Evolutionary conservation across 1,140 invertebrate species (phyloP).

Genomic region (Heliconius himera): DNA sequence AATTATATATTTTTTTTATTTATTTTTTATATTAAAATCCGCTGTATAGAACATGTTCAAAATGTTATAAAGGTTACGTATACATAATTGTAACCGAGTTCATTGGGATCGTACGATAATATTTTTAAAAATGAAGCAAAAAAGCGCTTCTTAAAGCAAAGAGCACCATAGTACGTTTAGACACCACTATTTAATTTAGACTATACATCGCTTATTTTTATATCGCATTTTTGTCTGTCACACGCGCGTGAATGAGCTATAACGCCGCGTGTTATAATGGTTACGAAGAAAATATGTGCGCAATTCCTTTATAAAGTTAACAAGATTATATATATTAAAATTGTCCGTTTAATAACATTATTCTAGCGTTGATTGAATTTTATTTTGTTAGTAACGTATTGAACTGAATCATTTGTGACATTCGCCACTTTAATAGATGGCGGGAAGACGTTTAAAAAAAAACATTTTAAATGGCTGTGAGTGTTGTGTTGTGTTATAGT

Average conservation of each 20-base stretch:
- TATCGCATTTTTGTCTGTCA: constrained; percentile 43
- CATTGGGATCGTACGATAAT: constrained; percentile 54
- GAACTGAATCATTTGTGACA: constrained; percentile 42
- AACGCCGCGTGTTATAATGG: constrained; percentile 44
- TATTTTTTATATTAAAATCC: background rate
- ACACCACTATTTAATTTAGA: constrained; percentile 36
- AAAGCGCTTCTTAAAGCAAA: constrained; percentile 41
- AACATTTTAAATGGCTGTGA: constrained; percentile 50
- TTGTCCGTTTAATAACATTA: constrained; percentile 41
- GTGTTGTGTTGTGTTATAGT: constrained; percentile 58
- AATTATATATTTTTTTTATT: background rate
- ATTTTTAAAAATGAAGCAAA: constrained; percentile 24
- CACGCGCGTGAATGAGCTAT: constrained; percentile 54
- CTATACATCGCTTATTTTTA: constrained; percentile 38
- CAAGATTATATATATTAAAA: constrained; percentile 40
- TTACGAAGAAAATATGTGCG: constrained; percentile 46
- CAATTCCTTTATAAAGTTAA: constrained; percentile 38
- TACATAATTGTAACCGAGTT: constrained; percentile 30
- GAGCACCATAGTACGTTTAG: constrained; percentile 30
- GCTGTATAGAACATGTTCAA: constrained; percentile 15
- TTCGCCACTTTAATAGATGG: constrained; percentile 53
- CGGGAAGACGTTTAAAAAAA: constrained; percentile 58
- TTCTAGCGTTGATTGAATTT: constrained; percentile 39
- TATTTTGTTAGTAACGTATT: constrained; percentile 44
- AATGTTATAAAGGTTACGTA: constrained; percentile 26